Base-by-base conservation (phyloP, 2,888 invertebrate species). In the Scelioninae gen. 1 region DNA sequence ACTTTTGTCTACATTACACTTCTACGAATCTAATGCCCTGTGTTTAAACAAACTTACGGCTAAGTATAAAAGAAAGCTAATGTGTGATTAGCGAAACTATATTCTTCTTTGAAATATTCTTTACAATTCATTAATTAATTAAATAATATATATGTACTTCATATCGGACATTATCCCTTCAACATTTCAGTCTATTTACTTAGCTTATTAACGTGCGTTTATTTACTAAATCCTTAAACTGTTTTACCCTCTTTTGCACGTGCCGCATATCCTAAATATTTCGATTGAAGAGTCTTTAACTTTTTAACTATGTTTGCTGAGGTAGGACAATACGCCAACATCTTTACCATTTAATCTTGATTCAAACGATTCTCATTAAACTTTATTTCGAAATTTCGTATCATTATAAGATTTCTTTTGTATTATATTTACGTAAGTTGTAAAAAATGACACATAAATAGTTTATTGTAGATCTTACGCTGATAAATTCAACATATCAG, bases 191-290 rank as follows among this genome's bases (percentile, higher is more conserved):
- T 60, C 29, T 60, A 29, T 60, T 60, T 60, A 31, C 29, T 60
- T 60, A 60, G n/a, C 45, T 60, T 45, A n/a, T n/a, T n/a, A 45
- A 45, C 60, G 43, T 60, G 13, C 60, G 60, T 60, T 43, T 60
- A 60, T 60, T 45, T 43, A 60, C 60, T 45, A 31, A 60, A 60
- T 45, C 45, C 60, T 60, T 45, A 23, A 60, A 11, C 43, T 43
- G 11, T 10, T 60, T 60, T 45, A 45, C 43, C 60, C 60, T 45
- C 45, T 9, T 38, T 43, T 60, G 31, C 23, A 45, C 31, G 60
- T 31, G 29, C 43, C n/a, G 43, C 43, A 43, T 43, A n/a, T 43
- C 32, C 53, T 53, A 53, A n/a, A 13, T 53, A 51, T 51, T 51
- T 23, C 51, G 29, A 51, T 29, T 51, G 51, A 51, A 16, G 51